Conservation (phyloP, 64 coral and sea anemone species). For the Actinia tenebrosa region DNA sequence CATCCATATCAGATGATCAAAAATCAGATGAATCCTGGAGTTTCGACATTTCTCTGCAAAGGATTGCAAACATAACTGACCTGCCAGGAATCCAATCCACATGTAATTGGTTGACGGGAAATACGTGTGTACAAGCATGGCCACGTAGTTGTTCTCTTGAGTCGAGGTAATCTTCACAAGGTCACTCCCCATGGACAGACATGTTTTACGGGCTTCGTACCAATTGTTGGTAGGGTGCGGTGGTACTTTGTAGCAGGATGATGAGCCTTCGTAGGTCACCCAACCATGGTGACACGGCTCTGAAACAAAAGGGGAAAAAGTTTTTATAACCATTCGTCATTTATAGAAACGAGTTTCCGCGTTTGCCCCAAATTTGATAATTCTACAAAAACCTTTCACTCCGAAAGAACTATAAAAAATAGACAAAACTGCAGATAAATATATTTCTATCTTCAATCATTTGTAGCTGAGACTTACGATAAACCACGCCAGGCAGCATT, state of each 20-base stretch:
- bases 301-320: not conserved
- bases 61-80: not conserved
- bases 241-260: slow-evolving; percentile 7
- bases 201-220: not conserved
- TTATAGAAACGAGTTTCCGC: too few relatives aligned
- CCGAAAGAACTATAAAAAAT: too few relatives aligned
- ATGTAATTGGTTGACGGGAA: not conserved
- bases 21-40: not conserved
- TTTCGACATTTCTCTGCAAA: not conserved
- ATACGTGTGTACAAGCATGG: not conserved
- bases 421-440: too few relatives aligned
- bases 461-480: too few relatives aligned
- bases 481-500: not conserved
- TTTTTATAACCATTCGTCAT: too few relatives aligned
- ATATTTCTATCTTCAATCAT: too few relatives aligned
- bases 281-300: not conserved
- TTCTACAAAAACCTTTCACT: too few relatives aligned
- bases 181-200: not conserved
- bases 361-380: too few relatives aligned
- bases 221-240: not conserved
- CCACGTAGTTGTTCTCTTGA: not conserved
- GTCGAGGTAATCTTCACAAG: not conserved
- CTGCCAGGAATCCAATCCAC: slow-evolving; percentile 4
- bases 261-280: not conserved
- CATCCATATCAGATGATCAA: not conserved